Base-by-base conservation (phyloP, 92 coral and sea anemone genomes). In the Actinostola sp. region DNA sequence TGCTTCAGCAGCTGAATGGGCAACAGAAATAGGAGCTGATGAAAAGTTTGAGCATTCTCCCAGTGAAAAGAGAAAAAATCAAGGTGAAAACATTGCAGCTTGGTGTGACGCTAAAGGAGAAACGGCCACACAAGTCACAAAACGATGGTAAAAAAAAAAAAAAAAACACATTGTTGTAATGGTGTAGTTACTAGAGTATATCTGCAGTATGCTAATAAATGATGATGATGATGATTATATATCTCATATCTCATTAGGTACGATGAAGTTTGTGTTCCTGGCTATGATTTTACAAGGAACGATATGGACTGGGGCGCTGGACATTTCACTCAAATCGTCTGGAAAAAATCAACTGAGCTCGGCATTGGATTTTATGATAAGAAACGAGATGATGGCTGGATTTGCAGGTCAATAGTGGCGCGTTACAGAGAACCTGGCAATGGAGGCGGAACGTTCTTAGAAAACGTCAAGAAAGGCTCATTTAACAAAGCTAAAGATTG, bases 281-380 rank as follows among this genome's bases (percentile, higher is more conserved):
- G 97, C 16, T 84, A 91, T 69, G 82, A 71, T 19, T 91, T 93
- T 76, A 67, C 77, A 42, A 75, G 62, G 16, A 61, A 81, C 30
- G 75, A 55, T 23, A 84, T 86, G 57, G 53, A 68, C 12, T 73
- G 86, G 73, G 84, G 62, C 0, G 84, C 98, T n/a, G 86, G 92
- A 15, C 98, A 88, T 58, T 93, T 93, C 57, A 84, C 90, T 17
- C 96, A 91, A 65, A 67, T 93, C 39, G 92, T 93, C 17, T 93
- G 98, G 98, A 87, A 74, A 73, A 64, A 38, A 32, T 79, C 96
- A 36, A 75, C 77, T 20, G 71, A 86, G 36, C 76, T 93, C 15
- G 98, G 98, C n/a, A 84, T 91, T 26, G 97, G 93, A 17, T 83
- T 64, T 41, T 83, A 82, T 15, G 93, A 84, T 52, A 78, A 58